Evolutionary conservation across 2,113 vertebrate species (phyloP).

Genomic region (Psittacus erithacus): DNA sequence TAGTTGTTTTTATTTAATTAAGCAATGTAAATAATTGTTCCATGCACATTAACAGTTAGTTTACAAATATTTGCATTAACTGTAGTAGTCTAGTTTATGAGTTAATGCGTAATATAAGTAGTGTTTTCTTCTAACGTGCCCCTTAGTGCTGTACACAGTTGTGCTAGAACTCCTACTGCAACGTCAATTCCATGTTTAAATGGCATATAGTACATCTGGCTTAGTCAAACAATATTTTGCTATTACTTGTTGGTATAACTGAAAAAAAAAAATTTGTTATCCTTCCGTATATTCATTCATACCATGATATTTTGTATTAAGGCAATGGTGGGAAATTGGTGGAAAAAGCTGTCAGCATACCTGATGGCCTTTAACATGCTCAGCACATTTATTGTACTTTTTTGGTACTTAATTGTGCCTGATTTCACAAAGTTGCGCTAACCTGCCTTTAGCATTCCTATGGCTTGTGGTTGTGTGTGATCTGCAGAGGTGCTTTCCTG

Average conservation of each 20-base stretch:
- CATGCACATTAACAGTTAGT: neutral
- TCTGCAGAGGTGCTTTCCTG: neutral
- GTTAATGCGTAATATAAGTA: neutral
- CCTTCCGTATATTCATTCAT: neutral
- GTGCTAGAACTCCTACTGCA: neutral
- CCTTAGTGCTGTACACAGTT: neutral
- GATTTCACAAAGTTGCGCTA: neutral
- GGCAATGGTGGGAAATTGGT: neutral
- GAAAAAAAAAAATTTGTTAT: neutral
- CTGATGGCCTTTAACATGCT: neutral
- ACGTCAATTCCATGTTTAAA: neutral
- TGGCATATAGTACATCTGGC: too few species aligned
- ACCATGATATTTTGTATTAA: neutral
- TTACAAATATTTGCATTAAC: neutral
- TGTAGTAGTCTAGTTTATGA: neutral
- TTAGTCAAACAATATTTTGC: neutral
- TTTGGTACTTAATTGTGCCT: neutral
- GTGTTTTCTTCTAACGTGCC: neutral
- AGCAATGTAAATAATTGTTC: neutral
- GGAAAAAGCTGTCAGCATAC: neutral
- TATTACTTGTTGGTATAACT: accelerated
- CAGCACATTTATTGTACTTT: neutral
- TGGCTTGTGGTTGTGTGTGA: neutral
- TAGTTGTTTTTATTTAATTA: neutral
- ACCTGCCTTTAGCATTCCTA: accelerated